These are phyloP conservation scores for Cherax destructor DNA, from an alignment of 1,140 invertebrate species.

Conservation along the genomic window DNA sequence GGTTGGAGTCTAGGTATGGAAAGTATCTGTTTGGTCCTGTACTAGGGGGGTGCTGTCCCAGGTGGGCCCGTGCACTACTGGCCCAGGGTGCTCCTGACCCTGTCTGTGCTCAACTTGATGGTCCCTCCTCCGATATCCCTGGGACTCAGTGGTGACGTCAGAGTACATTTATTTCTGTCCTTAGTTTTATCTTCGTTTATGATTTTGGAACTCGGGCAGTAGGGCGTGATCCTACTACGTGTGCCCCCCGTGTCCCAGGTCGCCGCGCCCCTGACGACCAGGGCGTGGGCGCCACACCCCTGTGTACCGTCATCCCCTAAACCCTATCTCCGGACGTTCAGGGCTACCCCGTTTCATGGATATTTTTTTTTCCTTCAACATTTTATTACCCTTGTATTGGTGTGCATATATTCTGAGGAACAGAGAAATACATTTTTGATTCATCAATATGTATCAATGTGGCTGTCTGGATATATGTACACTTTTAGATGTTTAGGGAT, in stretches of 20 bases:
- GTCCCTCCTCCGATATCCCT: constrained; percentile 51
- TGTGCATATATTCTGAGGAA: constrained; percentile 23
- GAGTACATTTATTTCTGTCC: constrained; percentile 33
- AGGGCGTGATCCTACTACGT: constrained; percentile 34
- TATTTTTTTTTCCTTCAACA: constrained; percentile 4
- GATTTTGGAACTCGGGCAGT: constrained; percentile 27
- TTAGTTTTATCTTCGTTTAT: constrained; percentile 40
- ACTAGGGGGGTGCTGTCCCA: constrained; percentile 1
- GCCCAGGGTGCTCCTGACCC: constrained; percentile 44
- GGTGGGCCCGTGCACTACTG: constrained; percentile 10
- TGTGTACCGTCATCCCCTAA: constrained; percentile 27
- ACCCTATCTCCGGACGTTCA: constrained; percentile 45
- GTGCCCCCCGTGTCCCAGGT: constrained; percentile 19
- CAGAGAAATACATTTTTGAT: constrained; percentile 22
- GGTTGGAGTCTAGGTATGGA: neutral
- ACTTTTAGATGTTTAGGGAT: constrained; percentile 21
- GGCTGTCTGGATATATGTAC: neutral
- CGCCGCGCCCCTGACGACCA: constrained; percentile 26
- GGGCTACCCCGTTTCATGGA: constrained; percentile 42
- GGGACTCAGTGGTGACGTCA: constrained; percentile 53
- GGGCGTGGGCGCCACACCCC: constrained; percentile 36
- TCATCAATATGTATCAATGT: constrained; percentile 19
- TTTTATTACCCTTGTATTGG: constrained; percentile 17
- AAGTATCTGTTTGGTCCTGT: constrained; percentile 4
- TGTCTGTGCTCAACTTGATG: constrained; percentile 50